Base-by-base conservation (phyloP, 2,888 invertebrate species). In the Hemistola chrysoprasaria region DNA sequence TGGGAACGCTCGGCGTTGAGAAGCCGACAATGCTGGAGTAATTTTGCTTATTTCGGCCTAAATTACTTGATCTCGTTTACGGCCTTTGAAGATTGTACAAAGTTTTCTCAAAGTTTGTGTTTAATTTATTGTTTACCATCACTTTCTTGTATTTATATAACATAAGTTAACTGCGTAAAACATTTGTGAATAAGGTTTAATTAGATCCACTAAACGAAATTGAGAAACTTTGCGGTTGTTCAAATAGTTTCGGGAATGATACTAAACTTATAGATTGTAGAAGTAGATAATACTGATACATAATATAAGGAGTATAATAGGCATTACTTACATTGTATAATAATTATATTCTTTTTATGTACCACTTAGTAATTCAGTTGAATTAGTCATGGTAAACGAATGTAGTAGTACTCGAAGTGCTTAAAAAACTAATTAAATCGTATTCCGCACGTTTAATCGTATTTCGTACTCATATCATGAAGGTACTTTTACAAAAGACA, bases 21-120 rank as follows among this genome's bases (percentile, higher is more conserved):
- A 71, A 79, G 69, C 73, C 78, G 70, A 80, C 77, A 80, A 80
- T 77, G 68, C 66, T 68, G 59, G 67, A 73, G 79, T 78, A 80
- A 82, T 86, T 82, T 79, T 77, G 80, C 80, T 83, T 82, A 84
- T 84, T 85, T 81, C 72, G 69, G 69, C 77, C 77, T 78, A 85
- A 83, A 84, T 85, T 81, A 79, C 81, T 84, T 81, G 80, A 86
- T 85, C 81, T 82, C 78, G 78, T 82, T 85, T 83, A 82, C 78
- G 74, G 70, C 68, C 78, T 84, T 86, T 81, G 84, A 81, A 85
- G 78, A 82, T 82, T 78, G 74, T 75, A 74, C 77, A 65, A 78
- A 83, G 79, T 83, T 85, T 79, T 75, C 72, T 44, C 71, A 74
- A 82, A 86, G 74, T 84, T 84, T 81, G 69, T 66, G 74, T 77